These are phyloP conservation scores for Crocidura indochinensis DNA, from an alignment of 2,797 vertebrate genomes.

Conservation along the genomic window DNA sequence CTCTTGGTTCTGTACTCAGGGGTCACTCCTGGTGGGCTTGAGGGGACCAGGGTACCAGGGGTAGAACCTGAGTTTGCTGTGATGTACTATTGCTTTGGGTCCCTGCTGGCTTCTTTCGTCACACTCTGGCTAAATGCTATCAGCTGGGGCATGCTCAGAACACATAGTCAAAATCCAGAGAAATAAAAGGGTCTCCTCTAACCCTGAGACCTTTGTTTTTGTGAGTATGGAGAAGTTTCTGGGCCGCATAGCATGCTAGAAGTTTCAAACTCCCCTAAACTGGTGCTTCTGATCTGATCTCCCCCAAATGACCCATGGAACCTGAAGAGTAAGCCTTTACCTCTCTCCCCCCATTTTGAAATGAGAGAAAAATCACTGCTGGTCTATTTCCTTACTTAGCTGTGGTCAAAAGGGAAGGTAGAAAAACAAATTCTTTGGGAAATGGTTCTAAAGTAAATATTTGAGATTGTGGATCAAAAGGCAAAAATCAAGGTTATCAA, in stretches of 20 bases:
- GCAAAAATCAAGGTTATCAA: slow-evolving; percentile 47
- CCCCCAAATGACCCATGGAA: not conserved
- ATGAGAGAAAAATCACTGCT: not conserved
- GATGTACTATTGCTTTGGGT: no score
- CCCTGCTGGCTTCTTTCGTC: no score
- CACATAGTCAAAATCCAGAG: not conserved
- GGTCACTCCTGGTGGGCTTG: no score
- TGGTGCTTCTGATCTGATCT: not conserved
- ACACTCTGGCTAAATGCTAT: not conserved
- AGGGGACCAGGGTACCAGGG: no score
- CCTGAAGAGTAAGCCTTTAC: no score
- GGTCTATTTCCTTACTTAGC: not conserved
- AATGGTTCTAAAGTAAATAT: slow-evolving; percentile 27
- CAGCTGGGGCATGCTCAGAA: not conserved
- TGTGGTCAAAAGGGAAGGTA: not conserved
- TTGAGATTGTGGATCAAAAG: slow-evolving; percentile 20
- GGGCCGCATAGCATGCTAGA: not conserved
- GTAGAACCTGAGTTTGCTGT: no score
- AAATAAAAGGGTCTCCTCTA: not conserved
- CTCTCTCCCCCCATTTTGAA: not conserved
- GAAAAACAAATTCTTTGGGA: not conserved
- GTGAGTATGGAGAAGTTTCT: not conserved
- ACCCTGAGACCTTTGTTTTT: not conserved
- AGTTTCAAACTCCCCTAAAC: not conserved
- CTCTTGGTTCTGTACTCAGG: no score